Percentiles rank a stretch among this genome's conserved stretches.
These are phyloP conservation scores for Chymomyza caudatula DNA, from an alignment of 2,888 invertebrate genomes.

Conservation along the genomic window DNA sequence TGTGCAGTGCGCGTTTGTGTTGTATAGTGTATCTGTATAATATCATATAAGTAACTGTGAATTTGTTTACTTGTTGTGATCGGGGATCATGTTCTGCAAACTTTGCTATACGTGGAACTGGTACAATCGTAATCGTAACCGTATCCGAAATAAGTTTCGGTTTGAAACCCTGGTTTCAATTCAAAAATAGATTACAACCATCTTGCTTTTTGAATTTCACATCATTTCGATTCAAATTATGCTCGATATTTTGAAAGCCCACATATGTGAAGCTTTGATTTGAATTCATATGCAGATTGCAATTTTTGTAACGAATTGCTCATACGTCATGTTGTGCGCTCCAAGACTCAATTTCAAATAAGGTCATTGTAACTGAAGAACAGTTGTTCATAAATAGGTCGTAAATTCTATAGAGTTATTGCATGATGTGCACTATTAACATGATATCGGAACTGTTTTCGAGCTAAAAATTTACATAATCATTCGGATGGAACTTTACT, in stretches of 20 bases:
- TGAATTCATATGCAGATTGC: too few species aligned
- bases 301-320: not conserved
- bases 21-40: conserved; percentile 44
- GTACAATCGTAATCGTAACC: too few species aligned
- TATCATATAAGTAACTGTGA: conserved; percentile 61
- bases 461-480: conserved; percentile 31
- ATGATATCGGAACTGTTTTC: not conserved
- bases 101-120: too few species aligned
- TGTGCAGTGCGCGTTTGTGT: not conserved
- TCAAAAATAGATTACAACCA: too few species aligned
- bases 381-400: not conserved
- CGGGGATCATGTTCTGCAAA: conserved; percentile 34
- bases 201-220: too few species aligned
- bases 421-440: not conserved
- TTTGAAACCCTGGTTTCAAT: too few species aligned
- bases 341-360: too few species aligned
- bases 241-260: too few species aligned
- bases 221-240: too few species aligned
- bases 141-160: too few species aligned
- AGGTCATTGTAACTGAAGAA: too few species aligned
- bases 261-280: too few species aligned
- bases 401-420: not conserved
- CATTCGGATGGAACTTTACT: conserved; percentile 41
- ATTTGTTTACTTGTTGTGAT: conserved; percentile 59
- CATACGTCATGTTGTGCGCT: not conserved